Conservation (phyloP, 2,888 invertebrate species). For the Napeogenes sylphis region DNA sequence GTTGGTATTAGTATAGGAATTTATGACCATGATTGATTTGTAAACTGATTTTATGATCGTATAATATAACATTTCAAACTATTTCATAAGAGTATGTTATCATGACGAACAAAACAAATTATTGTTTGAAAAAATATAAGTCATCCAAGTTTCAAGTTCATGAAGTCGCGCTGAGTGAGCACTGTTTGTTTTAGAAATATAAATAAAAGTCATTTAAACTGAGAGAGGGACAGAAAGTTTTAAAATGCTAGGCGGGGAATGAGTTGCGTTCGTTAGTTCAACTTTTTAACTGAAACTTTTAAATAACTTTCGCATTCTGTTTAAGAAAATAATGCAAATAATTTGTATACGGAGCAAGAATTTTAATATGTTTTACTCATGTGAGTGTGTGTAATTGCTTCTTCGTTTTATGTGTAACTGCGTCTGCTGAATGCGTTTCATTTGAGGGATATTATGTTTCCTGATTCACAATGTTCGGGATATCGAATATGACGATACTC, state of each 20-base stretch:
- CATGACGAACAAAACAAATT: too few relatives aligned
- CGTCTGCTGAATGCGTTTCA: not conserved
- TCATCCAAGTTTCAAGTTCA: not conserved
- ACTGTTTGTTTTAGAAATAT: conserved; percentile 11
- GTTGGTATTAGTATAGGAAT: too few relatives aligned
- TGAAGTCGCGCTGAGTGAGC: conserved; percentile 8
- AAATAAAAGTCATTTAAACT: conserved; percentile 17
- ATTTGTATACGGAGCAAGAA: conserved; percentile 6
- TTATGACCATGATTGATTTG: too few relatives aligned
- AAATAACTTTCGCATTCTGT: conserved; percentile 12
- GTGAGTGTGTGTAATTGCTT: not conserved
- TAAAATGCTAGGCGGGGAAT: conserved; percentile 15
- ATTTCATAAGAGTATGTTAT: too few relatives aligned
- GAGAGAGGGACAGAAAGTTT: conserved; percentile 12
- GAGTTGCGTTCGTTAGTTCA: conserved; percentile 17
- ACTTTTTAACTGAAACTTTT: conserved; percentile 16
- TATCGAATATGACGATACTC: too few relatives aligned
- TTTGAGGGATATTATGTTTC: not conserved
- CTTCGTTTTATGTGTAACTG: not conserved
- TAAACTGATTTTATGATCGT: too few relatives aligned
- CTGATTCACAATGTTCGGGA: too few relatives aligned
- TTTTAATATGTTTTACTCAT: conserved; percentile 5
- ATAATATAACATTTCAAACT: too few relatives aligned
- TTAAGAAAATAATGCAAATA: conserved; percentile 9
- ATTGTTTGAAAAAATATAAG: not conserved